Evolutionary conservation across 2,888 invertebrate species (phyloP).

Genomic region (Cephus runcator): DNA sequence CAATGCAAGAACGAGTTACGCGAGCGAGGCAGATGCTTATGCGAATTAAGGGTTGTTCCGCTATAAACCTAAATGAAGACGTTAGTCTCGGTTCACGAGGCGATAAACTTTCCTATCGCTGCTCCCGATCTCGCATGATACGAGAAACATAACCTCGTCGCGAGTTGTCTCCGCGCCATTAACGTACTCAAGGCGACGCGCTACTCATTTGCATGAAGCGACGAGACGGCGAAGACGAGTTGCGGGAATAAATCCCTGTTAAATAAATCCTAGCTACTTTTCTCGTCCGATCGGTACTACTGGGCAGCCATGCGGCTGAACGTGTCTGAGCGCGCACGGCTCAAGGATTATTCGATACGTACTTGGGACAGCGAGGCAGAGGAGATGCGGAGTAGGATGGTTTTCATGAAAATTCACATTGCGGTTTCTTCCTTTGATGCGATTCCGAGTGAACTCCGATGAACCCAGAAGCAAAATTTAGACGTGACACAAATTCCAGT

Average conservation of each 20-base stretch:
- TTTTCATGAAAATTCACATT: slow-evolving; percentile 43
- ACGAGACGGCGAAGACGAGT: not conserved
- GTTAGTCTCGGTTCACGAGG: not conserved
- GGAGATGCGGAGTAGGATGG: not conserved
- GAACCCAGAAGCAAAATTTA: slow-evolving; percentile 29
- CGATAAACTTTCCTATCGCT: slow-evolving; percentile 2
- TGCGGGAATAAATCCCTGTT: not conserved
- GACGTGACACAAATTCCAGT: slow-evolving; percentile 19
- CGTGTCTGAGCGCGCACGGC: slow-evolving; percentile 10
- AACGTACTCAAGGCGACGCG: not conserved
- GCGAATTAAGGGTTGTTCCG: slow-evolving; percentile 7
- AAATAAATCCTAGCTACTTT: slow-evolving; percentile 12
- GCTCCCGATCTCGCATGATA: slow-evolving; percentile 9
- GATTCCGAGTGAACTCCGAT: slow-evolving; percentile 26
- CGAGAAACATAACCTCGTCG: slow-evolving; percentile 7
- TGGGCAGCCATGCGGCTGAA: not conserved
- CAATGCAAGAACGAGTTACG: not conserved
- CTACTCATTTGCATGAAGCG: slow-evolving; percentile 1
- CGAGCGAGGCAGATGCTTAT: not conserved
- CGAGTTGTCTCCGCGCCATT: not conserved
- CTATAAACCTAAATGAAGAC: slow-evolving; percentile 1
- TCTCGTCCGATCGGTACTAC: not conserved
- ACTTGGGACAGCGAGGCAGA: not conserved
- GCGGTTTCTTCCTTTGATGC: slow-evolving; percentile 66
- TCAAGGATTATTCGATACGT: slow-evolving; percentile 14